Evolutionary conservation across 2,113 vertebrate species (phyloP), one percentile per base, ranked within the genome.

Genomic region (Xiphorhynchus elegans): DNA sequence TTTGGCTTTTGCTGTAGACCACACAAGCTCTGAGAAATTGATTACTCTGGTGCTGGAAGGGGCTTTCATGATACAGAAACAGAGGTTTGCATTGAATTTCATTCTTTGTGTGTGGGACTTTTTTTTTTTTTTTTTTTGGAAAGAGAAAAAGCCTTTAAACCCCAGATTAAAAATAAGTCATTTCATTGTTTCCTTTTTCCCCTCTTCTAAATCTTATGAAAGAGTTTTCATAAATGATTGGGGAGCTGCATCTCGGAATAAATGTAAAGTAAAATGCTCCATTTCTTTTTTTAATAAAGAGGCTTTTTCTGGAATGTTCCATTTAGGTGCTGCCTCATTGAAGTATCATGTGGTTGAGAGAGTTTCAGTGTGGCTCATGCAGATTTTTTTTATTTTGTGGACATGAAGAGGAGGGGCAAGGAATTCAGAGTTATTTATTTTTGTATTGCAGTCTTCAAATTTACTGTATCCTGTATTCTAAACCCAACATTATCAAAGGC

Each of bases 131-230:
- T 64, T 84, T 63, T 44, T 44, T 62, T 72, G 6, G 14, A 63
- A 86, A 87, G 46, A 17, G 76, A 94, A 84, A 92, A 96, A 78
- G 59, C 67, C 85, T 96, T 97, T 89, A 96, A 96, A 96, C 79
- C 49, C 44, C 59, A 67, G 82, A 92, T 92, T 96, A 97, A 96
- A 97, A 97, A 93, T 94, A 96, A 97, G 88, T 96, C 28, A 89
- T 93, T 94, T 97, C 89, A 95, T 97, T 96, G 76, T 96, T 96
- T 94, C 84, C 75, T 14, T 91, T 37, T 8, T 0, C 62, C 49
- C 24, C 13, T 15, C 25, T 95, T 96, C 96, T 83, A 91, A 96
- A 67, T 84, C 90, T 97, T 90, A 93, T 79, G 93, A 97, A 92
- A 79, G 77, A 75, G 81, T 76, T 96, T 97, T 95, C 95, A 70